A percentile compares a stretch with the other conserved stretches of the same genome.
Evolutionary conservation across 64 coral and sea anemone genomes (phyloP).

Genomic region (Dendrophyllia cribrosa): DNA sequence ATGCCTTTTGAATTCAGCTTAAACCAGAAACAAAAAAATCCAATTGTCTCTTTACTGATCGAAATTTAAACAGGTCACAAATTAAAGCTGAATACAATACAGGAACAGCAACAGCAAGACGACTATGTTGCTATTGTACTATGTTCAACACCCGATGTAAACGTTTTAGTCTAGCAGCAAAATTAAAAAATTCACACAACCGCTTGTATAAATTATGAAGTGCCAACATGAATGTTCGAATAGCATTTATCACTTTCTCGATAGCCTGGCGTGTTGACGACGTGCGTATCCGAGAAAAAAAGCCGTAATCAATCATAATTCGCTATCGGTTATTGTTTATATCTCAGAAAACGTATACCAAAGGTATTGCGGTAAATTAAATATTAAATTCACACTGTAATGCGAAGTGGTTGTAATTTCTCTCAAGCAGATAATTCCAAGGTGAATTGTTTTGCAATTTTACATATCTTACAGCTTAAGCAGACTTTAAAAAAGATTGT

Average conservation of each 20-base stretch:
- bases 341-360: neutral
- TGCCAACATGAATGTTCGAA: neutral
- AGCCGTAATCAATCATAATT: neutral
- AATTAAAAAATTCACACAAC: neutral
- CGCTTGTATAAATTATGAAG: constrained; percentile 9
- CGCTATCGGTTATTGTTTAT: neutral
- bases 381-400: neutral
- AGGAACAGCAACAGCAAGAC: neutral
- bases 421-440: neutral
- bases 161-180: neutral
- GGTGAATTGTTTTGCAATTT: no score
- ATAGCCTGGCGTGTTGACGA: neutral
- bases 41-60: neutral
- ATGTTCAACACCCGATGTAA: neutral
- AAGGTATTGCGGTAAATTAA: neutral
- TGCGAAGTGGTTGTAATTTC: neutral
- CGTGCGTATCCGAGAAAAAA: no score
- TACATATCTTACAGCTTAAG: no score
- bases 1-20: constrained; percentile 43
- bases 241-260: neutral
- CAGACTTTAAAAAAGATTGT: no score
- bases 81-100: neutral
- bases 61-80: neutral
- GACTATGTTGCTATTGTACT: no score
- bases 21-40: neutral